phyloP scores from a whole-genome alignment of 2,888 invertebrate species.

The Chymomyza fuscimana region DNA sequence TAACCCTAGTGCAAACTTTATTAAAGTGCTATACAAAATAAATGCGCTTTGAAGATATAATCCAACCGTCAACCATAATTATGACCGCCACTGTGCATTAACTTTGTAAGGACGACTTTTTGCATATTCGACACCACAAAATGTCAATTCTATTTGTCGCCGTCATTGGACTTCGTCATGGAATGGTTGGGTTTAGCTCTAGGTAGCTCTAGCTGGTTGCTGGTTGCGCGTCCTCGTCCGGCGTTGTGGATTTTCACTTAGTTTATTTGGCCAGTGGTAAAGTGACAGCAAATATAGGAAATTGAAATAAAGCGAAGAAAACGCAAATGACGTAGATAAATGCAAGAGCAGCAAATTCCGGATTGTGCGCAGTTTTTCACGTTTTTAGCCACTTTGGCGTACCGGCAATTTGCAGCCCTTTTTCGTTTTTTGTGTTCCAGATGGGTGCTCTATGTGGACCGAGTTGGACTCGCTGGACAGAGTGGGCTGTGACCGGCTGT shows the following conservation, averaged over 20 bases:
- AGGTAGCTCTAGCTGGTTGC: not conserved
- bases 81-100: not conserved
- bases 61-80: not conserved
- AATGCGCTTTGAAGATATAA: not conserved
- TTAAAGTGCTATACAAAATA: not conserved
- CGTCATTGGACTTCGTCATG: slow-evolving; percentile 9
- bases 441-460: not conserved
- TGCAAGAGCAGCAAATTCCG: slow-evolving; percentile 66
- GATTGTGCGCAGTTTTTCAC: slow-evolving; percentile 48
- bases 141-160: slow-evolving; percentile 69
- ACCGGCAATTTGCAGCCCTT: slow-evolving; percentile 31
- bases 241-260: slow-evolving; percentile 61
- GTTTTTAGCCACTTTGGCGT: not conserved
- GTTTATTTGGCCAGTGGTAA: slow-evolving; percentile 55
- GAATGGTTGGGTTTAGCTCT: not conserved
- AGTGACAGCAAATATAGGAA: slow-evolving; percentile 45
- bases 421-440: slow-evolving; percentile 2
- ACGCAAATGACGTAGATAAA: slow-evolving; percentile 68
- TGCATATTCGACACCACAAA: slow-evolving; percentile 60
- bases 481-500: not conserved
- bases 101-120: slow-evolving; percentile 20
- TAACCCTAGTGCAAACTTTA: too few species aligned
- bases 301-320: slow-evolving; percentile 72
- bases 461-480: not conserved
- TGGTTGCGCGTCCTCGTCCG: slow-evolving; percentile 19